A percentile compares a stretch with the other conserved stretches of the same genome.
phyloP scores from a whole-genome alignment of 1,140 invertebrate genomes.

The Anastatus disparis region DNA sequence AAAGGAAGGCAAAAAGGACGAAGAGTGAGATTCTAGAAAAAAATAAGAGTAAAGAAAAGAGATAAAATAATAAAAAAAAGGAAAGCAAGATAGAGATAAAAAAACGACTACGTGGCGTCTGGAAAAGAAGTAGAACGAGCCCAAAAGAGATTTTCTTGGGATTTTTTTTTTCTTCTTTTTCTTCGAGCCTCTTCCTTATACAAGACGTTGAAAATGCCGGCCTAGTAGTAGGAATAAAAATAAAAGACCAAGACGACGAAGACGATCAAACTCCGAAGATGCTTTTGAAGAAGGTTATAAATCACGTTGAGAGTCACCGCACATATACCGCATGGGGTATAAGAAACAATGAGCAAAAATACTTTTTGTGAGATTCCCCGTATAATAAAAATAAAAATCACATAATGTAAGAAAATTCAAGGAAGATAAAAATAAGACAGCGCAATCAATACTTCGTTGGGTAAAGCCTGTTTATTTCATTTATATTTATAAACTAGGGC shows the following conservation, averaged over 20 bases:
- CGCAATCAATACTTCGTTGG: conserved; percentile 13
- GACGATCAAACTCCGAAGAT: conserved; percentile 41
- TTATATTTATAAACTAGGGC: too few relatives aligned
- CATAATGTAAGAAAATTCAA: too few relatives aligned
- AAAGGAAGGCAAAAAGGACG: too few relatives aligned
- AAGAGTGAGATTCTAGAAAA: too few relatives aligned
- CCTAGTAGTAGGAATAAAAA: too few relatives aligned
- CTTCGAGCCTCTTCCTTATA: neutral
- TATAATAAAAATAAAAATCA: too few relatives aligned
- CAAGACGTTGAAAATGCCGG: too few relatives aligned
- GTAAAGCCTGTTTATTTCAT: neutral
- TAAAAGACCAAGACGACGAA: too few relatives aligned
- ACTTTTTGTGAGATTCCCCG: conserved; percentile 3
- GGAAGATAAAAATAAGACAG: neutral
- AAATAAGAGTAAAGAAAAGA: neutral
- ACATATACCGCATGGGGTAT: too few relatives aligned
- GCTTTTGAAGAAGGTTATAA: conserved; percentile 40
- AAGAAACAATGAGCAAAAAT: conserved; percentile 26
- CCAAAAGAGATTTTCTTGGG: neutral
- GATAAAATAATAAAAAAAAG: too few relatives aligned
- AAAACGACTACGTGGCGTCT: neutral
- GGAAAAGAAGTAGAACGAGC: too few relatives aligned
- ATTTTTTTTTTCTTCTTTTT: too few relatives aligned
- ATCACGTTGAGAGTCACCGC: conserved; percentile 37
- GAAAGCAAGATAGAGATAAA: neutral